A percentile compares a stretch with the other conserved stretches of the same genome.
Conservation (phyloP, 2,113 vertebrate species). For the Phrynosoma platyrhinos region DNA sequence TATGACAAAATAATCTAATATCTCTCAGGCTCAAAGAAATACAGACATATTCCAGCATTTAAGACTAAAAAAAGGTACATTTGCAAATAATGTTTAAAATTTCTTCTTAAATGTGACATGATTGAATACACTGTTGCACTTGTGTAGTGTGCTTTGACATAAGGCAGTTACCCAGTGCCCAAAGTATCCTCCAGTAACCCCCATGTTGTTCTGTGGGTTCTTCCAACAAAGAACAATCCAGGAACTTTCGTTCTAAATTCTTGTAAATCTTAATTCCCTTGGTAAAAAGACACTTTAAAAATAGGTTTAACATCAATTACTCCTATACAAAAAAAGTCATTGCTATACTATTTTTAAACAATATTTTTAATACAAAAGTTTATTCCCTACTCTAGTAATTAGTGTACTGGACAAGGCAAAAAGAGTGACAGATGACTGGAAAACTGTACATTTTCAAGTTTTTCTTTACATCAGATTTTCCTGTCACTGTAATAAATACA, state of each 20-base stretch:
- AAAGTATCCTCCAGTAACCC: neutral
- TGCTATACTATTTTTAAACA: conserved; percentile 46
- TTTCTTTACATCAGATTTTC: neutral
- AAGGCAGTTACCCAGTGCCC: neutral
- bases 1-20: neutral
- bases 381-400: neutral
- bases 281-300: conserved; percentile 44
- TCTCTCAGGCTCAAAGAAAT: neutral
- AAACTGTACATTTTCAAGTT: neutral
- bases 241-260: conserved; percentile 3
- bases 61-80: neutral
- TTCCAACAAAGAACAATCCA: conserved; percentile 19
- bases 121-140: neutral
- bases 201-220: neutral
- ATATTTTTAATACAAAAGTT: neutral
- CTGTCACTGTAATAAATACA: fast-evolving
- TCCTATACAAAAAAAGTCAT: conserved; percentile 50
- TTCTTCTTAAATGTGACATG: conserved; percentile 8
- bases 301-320: conserved; percentile 33
- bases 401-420: conserved; percentile 5
- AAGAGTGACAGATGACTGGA: neutral
- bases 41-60: neutral
- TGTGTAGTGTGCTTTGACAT: neutral
- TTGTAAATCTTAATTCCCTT: neutral
- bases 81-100: neutral